Evolutionary conservation across 2,113 vertebrate species (phyloP).

Genomic region (Sinocyclocheilus maitianheensis): DNA sequence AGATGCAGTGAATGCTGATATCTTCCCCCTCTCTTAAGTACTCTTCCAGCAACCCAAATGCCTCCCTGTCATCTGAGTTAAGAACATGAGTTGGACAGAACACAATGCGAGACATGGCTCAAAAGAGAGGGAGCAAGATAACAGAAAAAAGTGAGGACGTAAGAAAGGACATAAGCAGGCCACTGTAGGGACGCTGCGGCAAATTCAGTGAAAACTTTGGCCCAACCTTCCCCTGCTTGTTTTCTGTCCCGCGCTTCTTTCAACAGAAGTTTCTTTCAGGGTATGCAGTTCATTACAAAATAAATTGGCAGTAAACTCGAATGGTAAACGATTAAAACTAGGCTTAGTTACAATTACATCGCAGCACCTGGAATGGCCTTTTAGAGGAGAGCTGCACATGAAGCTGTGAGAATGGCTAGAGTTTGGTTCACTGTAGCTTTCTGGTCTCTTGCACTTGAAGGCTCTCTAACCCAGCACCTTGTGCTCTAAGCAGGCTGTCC

Average conservation of each 20-base stretch:
- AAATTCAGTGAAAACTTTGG: constrained; percentile 38
- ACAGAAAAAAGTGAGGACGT: constrained; percentile 35
- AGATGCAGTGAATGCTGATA: constrained; percentile 1
- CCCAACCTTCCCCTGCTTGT: constrained; percentile 35
- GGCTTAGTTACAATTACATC: not conserved
- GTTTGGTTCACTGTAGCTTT: constrained; percentile 99
- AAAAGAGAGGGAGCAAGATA: constrained; percentile 23
- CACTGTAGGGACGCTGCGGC: constrained; percentile 17
- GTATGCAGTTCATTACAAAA: not conserved
- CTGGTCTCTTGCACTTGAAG: constrained; percentile 99
- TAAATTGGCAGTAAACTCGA: not conserved
- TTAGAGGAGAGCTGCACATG: constrained; percentile 59
- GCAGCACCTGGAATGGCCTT: constrained; percentile 53
- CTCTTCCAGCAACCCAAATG: constrained; percentile 52
- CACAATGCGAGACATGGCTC: not conserved
- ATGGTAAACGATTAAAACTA: not conserved
- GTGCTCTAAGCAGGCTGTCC: constrained; percentile 82
- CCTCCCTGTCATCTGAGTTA: not conserved
- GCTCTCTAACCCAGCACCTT: constrained; percentile 99
- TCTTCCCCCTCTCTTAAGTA: not conserved
- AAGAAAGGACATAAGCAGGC: not conserved
- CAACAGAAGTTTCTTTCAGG: not conserved
- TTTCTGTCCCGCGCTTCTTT: constrained; percentile 9
- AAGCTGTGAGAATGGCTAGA: constrained; percentile 99
- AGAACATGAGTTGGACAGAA: not conserved